Conservation (phyloP, 2,113 vertebrate species). For the Rhea americana region DNA sequence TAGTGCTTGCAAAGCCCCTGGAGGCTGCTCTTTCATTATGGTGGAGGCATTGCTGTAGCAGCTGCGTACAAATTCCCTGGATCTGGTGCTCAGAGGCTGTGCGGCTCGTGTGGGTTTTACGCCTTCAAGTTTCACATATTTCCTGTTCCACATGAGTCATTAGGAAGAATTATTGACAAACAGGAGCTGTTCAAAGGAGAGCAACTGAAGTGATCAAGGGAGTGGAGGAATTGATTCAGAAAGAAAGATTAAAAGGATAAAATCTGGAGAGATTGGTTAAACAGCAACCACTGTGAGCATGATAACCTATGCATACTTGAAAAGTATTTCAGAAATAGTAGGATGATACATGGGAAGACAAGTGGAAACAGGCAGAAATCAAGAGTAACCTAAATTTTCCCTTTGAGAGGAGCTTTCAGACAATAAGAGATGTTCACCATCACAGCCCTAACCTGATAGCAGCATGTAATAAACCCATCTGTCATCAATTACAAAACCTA, state of each 20-base stretch:
- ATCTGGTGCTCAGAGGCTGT: neutral
- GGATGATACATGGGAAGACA: conserved; percentile 49
- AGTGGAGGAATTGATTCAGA: conserved; percentile 65
- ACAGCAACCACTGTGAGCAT: conserved; percentile 55
- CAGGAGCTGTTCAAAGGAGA: conserved; percentile 64
- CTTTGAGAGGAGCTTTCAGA: conserved; percentile 52
- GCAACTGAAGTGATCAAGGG: conserved; percentile 69
- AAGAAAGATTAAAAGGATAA: conserved; percentile 72
- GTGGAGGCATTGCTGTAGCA: neutral
- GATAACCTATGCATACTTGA: conserved; percentile 55
- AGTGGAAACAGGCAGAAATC: conserved; percentile 59
- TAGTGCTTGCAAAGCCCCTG: neutral
- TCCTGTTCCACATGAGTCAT: conserved; percentile 38
- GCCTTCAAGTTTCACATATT: conserved; percentile 46
- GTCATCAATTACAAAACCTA: neutral
- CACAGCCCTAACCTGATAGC: conserved; percentile 30
- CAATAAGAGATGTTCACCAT: conserved; percentile 50
- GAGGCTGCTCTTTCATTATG: neutral
- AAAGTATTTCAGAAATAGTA: conserved; percentile 52
- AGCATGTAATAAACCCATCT: neutral
- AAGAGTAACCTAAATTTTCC: conserved; percentile 55
- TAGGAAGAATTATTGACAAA: conserved; percentile 70
- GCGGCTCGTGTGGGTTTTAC: neutral
- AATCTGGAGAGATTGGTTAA: conserved; percentile 70
- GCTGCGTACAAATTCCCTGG: neutral